These are phyloP conservation scores for Helicolenus hilgendorfi DNA, from an alignment of 2,797 vertebrate genomes.

Conservation along the genomic window DNA sequence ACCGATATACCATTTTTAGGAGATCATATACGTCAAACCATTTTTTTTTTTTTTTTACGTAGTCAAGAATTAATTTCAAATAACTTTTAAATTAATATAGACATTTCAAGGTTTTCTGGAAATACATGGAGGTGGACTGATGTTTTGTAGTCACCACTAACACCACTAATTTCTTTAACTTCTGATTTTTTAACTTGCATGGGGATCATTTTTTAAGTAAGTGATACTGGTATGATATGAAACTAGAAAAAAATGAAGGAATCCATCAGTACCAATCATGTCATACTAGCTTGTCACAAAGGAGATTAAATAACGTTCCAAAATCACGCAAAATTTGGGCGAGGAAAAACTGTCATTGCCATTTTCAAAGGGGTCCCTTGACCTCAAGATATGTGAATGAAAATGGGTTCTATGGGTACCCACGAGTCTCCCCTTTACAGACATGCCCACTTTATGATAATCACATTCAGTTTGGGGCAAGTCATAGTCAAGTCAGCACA, in stretches of 20 bases:
- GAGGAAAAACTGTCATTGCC: background rate
- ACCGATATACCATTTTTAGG: background rate
- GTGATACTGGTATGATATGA: background rate
- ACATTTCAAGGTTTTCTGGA: background rate
- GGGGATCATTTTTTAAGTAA: no score
- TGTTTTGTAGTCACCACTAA: background rate
- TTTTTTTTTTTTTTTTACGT: no score
- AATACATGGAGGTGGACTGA: background rate
- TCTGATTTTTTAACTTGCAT: no score
- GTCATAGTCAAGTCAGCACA: background rate
- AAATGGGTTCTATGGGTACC: no score
- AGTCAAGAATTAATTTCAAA: background rate
- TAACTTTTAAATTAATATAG: background rate
- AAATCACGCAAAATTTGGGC: background rate
- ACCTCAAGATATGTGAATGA: background rate
- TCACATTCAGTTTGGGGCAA: background rate
- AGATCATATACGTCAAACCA: background rate
- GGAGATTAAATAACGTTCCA: background rate
- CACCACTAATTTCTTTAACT: no score
- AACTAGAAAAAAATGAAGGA: background rate
- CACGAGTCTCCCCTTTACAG: background rate
- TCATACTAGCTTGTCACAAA: background rate
- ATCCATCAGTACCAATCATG: background rate
- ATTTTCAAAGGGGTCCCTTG: background rate
- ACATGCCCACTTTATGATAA: background rate